Evolutionary conservation across 2,797 vertebrate species (phyloP).

Genomic region (Typhlichthys subterraneus): DNA sequence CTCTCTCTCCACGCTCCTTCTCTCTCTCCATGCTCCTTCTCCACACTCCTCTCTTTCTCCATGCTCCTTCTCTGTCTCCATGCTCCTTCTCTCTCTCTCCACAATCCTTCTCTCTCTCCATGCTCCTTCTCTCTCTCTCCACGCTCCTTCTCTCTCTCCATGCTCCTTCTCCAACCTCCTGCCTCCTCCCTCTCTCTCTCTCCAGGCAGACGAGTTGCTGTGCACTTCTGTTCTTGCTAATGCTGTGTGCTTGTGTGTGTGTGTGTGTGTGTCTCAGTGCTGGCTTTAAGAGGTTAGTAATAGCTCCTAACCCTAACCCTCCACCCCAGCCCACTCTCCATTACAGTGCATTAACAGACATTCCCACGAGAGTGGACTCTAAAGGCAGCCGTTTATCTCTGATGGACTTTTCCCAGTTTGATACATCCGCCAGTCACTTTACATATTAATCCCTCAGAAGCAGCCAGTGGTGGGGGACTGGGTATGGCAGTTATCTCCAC

Average conservation of each 20-base stretch:
- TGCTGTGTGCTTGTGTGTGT: no score
- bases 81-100: background rate
- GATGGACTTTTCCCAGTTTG: constrained; percentile 18
- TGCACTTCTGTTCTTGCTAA: no score
- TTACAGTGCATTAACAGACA: constrained; percentile 40
- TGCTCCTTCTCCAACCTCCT: constrained; percentile 34
- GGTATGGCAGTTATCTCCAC: constrained; percentile 54
- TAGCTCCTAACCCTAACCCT: constrained; percentile 24
- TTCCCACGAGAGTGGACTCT: constrained; percentile 45
- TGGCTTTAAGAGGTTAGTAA: constrained; percentile 43
- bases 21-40: background rate
- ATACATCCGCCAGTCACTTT: constrained; percentile 44
- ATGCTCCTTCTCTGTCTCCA: no score
- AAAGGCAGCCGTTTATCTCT: constrained; percentile 29
- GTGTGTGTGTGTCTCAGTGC: background rate
- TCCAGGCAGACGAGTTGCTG: background rate
- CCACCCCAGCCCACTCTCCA: constrained; percentile 10
- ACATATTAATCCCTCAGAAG: constrained; percentile 45
- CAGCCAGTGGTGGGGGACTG: constrained; percentile 49
- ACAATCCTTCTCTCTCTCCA: background rate
- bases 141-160: background rate
- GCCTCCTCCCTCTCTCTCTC: constrained; percentile 17
- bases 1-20: no score
- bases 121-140: constrained; percentile 15
- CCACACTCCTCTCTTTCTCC: constrained; percentile 8